These are phyloP conservation scores for Selene dorsalis DNA, from an alignment of 2,797 vertebrate genomes.

Conservation along the genomic window DNA sequence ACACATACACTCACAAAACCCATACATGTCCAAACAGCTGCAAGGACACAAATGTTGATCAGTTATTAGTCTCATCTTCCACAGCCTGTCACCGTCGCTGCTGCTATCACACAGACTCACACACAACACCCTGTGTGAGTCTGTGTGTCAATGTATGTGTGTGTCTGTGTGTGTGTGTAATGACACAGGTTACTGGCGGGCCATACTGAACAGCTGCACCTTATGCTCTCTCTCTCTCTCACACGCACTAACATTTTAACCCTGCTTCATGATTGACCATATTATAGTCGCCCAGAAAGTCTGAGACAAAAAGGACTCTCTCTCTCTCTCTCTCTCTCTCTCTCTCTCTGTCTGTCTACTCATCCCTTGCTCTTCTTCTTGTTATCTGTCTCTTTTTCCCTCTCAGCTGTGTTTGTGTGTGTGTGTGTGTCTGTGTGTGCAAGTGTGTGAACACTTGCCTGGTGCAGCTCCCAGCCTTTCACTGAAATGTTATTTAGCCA, in stretches of 20 bases:
- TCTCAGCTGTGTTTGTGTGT: background rate
- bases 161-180: background rate
- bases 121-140: slow-evolving; percentile 4
- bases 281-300: slow-evolving; percentile 62
- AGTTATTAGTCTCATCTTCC: slow-evolving; percentile 64
- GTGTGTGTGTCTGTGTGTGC: slow-evolving; percentile 19
- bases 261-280: slow-evolving; percentile 62
- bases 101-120: slow-evolving; percentile 46
- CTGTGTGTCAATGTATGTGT: slow-evolving; percentile 4
- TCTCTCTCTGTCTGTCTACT: slow-evolving; percentile 44
- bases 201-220: slow-evolving; percentile 54
- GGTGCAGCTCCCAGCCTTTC: slow-evolving; percentile 70
- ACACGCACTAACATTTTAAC: slow-evolving; percentile 17
- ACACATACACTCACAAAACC: slow-evolving; percentile 26
- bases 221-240: background rate
- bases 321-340: slow-evolving; percentile 41
- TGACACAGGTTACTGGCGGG: slow-evolving; percentile 50
- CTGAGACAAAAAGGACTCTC: slow-evolving; percentile 61
- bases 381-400: slow-evolving; percentile 57
- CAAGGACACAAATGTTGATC: slow-evolving; percentile 66
- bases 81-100: slow-evolving; percentile 43
- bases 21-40: slow-evolving; percentile 36
- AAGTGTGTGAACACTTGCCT: slow-evolving; percentile 59
- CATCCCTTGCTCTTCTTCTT: slow-evolving; percentile 48
- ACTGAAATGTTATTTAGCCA: slow-evolving; percentile 79